Conservation (phyloP, 1,140 invertebrate species). For the Achatina immaculata region DNA sequence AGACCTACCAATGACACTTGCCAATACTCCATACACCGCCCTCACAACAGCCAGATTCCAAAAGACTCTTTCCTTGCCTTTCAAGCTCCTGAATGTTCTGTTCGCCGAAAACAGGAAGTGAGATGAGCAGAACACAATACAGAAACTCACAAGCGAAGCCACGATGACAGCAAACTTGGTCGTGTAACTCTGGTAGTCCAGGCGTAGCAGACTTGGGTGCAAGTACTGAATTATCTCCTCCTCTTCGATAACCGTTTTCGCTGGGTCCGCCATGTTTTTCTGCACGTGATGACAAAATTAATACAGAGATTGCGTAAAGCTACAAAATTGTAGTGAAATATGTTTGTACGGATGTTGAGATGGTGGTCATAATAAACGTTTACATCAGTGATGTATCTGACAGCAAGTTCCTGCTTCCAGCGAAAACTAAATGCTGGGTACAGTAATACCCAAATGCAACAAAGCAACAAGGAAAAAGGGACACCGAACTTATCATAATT, state of each 20-base stretch:
- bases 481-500: too few species aligned
- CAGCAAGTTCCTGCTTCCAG: too few species aligned
- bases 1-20: slow-evolving; percentile 51
- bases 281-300: too few species aligned
- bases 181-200: slow-evolving; percentile 44
- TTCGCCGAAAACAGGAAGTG: slow-evolving; percentile 26
- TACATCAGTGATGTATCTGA: too few species aligned
- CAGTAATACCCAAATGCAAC: too few species aligned
- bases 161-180: slow-evolving; percentile 48
- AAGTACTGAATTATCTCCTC: slow-evolving; percentile 48
- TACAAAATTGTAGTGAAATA: too few species aligned
- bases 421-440: too few species aligned
- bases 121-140: slow-evolving; percentile 43
- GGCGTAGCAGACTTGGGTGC: slow-evolving; percentile 47
- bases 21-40: slow-evolving; percentile 60
- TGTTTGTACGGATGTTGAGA: too few species aligned
- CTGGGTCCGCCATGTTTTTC: neutral
- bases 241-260: neutral
- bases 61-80: slow-evolving; percentile 63
- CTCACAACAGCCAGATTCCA: slow-evolving; percentile 64
- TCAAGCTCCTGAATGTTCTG: slow-evolving; percentile 49
- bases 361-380: too few species aligned
- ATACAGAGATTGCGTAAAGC: too few species aligned
- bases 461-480: too few species aligned
- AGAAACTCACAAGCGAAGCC: slow-evolving; percentile 49